Percentiles rank a stretch among this genome's conserved stretches.
These are phyloP conservation scores for Atta colombica DNA, from an alignment of 1,140 invertebrate genomes.

Conservation along the genomic window DNA sequence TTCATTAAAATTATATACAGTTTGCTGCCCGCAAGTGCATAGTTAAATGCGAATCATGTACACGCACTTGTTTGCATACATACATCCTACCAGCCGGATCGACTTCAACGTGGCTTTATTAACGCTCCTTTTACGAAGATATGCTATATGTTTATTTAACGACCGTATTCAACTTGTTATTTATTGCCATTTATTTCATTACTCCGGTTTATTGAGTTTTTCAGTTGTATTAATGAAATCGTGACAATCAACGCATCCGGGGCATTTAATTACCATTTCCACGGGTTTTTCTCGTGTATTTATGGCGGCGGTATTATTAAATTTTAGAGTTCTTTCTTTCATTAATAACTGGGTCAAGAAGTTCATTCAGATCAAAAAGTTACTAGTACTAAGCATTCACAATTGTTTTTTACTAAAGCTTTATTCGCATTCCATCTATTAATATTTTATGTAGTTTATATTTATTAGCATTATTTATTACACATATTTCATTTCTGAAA, in stretches of 20 bases:
- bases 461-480: conserved; percentile 32
- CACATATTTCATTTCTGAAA: background rate
- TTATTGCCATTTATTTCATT: conserved; percentile 53
- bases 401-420: conserved; percentile 34
- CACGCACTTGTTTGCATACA: conserved; percentile 26
- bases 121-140: conserved; percentile 67
- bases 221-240: conserved; percentile 59
- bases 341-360: conserved; percentile 58
- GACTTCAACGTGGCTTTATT: conserved; percentile 51
- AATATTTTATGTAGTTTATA: conserved; percentile 10
- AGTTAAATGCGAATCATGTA: conserved; percentile 38
- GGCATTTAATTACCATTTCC: conserved; percentile 52
- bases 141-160: conserved; percentile 71
- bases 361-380: conserved; percentile 54
- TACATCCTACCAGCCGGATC: background rate
- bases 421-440: conserved; percentile 28
- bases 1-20: conserved; percentile 59
- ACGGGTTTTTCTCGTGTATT: conserved; percentile 44
- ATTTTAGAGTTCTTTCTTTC: conserved; percentile 58
- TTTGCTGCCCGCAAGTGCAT: conserved; percentile 45
- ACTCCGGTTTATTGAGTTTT: conserved; percentile 42
- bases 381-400: conserved; percentile 36
- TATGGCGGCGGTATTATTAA: conserved; percentile 53
- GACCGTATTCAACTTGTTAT: conserved; percentile 41
- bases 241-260: conserved; percentile 56